Evolutionary conservation across 2,888 invertebrate species (phyloP).

Genomic region (Dryobotodes eremita): DNA sequence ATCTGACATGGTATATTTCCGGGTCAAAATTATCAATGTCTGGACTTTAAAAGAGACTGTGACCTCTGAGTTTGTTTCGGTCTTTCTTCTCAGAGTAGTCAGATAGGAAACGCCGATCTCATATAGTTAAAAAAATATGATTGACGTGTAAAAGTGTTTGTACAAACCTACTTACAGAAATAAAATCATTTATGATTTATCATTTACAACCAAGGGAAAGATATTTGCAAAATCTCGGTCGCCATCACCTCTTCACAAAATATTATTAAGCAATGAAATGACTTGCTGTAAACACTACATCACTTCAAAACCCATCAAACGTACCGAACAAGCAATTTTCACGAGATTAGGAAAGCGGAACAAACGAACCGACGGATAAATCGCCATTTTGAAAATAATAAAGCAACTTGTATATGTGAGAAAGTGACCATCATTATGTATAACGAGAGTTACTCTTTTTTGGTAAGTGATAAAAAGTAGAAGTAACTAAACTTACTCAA

Average conservation of each 20-base stretch:
- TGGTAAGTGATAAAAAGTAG: slow-evolving; percentile 8
- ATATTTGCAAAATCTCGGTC: not conserved
- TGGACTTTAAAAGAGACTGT: too few relatives aligned
- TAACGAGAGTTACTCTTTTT: slow-evolving; percentile 42
- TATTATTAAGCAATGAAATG: slow-evolving; percentile 26
- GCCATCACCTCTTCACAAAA: not conserved
- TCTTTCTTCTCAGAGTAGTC: too few relatives aligned
- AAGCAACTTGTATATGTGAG: slow-evolving; percentile 48
- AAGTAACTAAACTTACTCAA: not conserved
- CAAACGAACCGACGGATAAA: slow-evolving; percentile 73
- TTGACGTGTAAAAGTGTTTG: too few relatives aligned
- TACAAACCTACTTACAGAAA: too few relatives aligned
- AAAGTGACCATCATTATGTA: slow-evolving; percentile 61
- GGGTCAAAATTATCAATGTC: not conserved
- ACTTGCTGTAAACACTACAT: slow-evolving; percentile 44
- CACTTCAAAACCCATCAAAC: slow-evolving; percentile 62
- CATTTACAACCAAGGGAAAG: not conserved
- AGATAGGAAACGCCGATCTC: too few relatives aligned
- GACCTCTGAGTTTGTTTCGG: too few relatives aligned
- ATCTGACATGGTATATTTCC: not conserved
- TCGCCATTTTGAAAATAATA: slow-evolving; percentile 69
- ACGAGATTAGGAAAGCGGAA: slow-evolving; percentile 82
- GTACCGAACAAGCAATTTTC: slow-evolving; percentile 69
- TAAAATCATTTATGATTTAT: too few relatives aligned
- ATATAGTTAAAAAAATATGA: too few relatives aligned